Evolutionary conservation across 2,888 invertebrate species (phyloP), one percentile per base, ranked within the genome.

Genomic region (Euspilapteryx auroguttella): DNA sequence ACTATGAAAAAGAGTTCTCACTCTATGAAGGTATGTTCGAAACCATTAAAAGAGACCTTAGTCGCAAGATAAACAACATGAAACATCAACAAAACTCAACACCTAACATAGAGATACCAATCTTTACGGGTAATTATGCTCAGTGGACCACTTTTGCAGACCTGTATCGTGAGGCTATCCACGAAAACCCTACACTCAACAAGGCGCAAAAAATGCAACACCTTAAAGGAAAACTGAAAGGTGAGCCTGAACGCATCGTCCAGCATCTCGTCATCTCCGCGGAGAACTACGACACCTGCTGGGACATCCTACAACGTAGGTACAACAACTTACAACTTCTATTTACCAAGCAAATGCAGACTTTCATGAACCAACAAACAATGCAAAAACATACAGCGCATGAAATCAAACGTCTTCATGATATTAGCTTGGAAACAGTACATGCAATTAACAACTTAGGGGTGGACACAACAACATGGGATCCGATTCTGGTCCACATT

Each of bases 341-440:
- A 10, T 39, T 39, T 14, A 35, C 35, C 8, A 35, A 34, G 14
- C 32, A 37, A n/a, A 32, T 37, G 8, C 31, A 37, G 24, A 26
- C 27, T 15, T 36, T 1, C 29, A 38, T 30, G 38, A 40, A 14
- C 34, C 33, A 9, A 30, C 33, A 2, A 34, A 4, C 17, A 10
- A 11, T 17, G 8, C 15, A 10, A 15, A 15, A 14, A 9, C 25
- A 14, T n/a, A 15, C 25, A 14, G n/a, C 17, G 4, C 9, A 15
- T 6, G 25, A 14, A n/a, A 5, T 17, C 25, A 25, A 25, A 8
- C 8, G 15, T 6, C 15, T 10, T n/a, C n/a, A n/a, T n/a, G n/a
- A n/a, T n/a, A n/a, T n/a, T n/a, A n/a, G n/a, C n/a, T n/a, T n/a
- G n/a, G n/a, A n/a, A n/a, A n/a, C n/a, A n/a, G n/a, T n/a, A n/a